Evolutionary conservation across 2,797 vertebrate genomes (phyloP), one percentile per base, ranked within the genome.

Genomic region (Emydoidea blandingii): DNA sequence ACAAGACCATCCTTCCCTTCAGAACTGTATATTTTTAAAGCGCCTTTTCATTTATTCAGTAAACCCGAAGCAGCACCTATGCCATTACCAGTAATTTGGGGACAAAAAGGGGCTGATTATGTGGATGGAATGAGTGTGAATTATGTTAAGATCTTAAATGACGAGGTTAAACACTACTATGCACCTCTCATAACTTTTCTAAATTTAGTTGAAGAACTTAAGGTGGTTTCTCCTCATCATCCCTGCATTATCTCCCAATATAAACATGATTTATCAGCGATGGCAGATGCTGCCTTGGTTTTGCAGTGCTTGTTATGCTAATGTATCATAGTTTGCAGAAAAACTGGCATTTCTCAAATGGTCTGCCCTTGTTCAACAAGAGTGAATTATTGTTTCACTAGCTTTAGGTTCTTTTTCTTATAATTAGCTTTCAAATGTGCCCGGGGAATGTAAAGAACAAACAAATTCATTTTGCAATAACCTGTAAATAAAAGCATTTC

Each of bases 401-500:
- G 57, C 62, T 82, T 88, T 84, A 72, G 16, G 57, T 91, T 79
- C 83, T 37, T 85, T 56, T 78, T 87, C 34, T 94, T 78, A 29
- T 91, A 95, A 96, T 97, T 95, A 95, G 94, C 88, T 97, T 97
- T 84, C 79, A 87, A 79, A 85, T 79, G 54, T 95, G 78, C 68
- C 91, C 5, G 49, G 92, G 86, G 89, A 97, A 94, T 54, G 47
- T 86, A 89, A 92, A 89, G 76, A 81, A 49, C 41, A 96, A 97
- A 85, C n/a, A 89, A 89, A 88, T 79, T 93, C 68, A 92, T 97
- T 97, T 93, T 92, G 89, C 85, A 89, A 80, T 94, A 93, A 94
- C 59, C 87, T 92, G 92, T 93, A 96, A 96, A 96, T 95, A 96
- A 96, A 97, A 94, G 41, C 2, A 54, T 93, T 95, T 96, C 65